A percentile compares a stretch with the other conserved stretches of the same genome.
phyloP scores from a whole-genome alignment of 2,888 invertebrate species.

The Microplitis deprimator region DNA sequence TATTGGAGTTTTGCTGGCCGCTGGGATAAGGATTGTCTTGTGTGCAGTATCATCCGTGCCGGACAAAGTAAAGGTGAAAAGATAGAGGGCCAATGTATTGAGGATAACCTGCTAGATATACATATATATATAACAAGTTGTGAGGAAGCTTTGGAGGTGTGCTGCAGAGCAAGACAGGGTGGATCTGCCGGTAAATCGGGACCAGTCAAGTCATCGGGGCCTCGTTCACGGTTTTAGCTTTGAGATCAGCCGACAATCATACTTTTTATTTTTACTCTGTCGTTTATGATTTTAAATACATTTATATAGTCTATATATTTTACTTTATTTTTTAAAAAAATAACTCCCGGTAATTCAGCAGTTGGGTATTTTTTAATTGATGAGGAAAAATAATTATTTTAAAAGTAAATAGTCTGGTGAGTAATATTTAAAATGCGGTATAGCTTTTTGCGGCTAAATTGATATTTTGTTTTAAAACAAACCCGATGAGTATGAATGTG shows the following conservation, averaged over 20 bases:
- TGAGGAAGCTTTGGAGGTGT: no score
- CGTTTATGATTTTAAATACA: conserved; percentile 70
- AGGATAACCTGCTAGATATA: no score
- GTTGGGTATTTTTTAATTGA: no score
- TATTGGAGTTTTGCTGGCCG: conserved; percentile 16
- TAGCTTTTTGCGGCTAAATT: neutral
- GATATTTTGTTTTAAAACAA: neutral
- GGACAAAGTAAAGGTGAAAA: conserved; percentile 38
- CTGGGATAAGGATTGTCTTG: conserved; percentile 23
- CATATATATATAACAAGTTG: no score
- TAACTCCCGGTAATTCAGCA: no score
- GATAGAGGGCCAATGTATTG: neutral
- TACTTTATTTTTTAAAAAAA: no score
- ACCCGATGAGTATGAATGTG: conserved; percentile 6
- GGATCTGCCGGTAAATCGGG: conserved; percentile 58
- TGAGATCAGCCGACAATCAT: conserved; percentile 64
- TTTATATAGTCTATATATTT: conserved; percentile 60
- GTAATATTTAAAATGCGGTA: neutral
- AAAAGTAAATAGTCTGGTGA: neutral
- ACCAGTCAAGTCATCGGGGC: conserved; percentile 67
- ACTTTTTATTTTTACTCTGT: conserved; percentile 68
- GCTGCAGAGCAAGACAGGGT: conserved; percentile 23
- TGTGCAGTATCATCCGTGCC: neutral
- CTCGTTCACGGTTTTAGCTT: conserved; percentile 57
- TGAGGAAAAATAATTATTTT: neutral